Base-by-base conservation (phyloP, 2,797 vertebrate genomes). In the Parauchenoglanis punctatus region DNA sequence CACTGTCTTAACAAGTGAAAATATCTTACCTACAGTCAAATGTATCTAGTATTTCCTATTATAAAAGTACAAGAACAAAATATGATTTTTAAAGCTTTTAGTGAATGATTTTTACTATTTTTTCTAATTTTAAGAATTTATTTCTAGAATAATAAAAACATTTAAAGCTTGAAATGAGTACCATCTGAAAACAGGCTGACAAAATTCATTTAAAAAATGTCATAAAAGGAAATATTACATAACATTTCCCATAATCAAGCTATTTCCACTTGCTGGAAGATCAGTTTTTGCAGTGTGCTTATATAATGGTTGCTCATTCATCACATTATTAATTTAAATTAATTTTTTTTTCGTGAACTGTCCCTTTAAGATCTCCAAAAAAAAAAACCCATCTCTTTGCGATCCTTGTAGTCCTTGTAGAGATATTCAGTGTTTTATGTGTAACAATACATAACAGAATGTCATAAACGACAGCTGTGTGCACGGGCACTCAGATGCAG, bases 391-490 rank as follows among this genome's bases (percentile, higher is more conserved):
- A 40, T 46, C 18, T 40, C 61, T 84, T 58, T 46, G 81, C 49
- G 6, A 4, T 83, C 11, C 63, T 76, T 76, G 58, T 76, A 63
- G 56, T 70, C 63, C 31, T 78, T 80, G 49, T 49, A 75, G 17
- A 44, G 35, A n/a, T 49, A n/a, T 28, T 28, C 15, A n/a, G 40
- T 82, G 23, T 83, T 81, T 84, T 77, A 85, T 81, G 82, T 76
- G 81, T 58, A 87, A 81, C 77, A 88, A 76, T 78, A 81, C 70
- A 77, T 76, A 88, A 61, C 31, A 86, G 52, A 87, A 59, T 89
- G 68, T 88, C 76, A 52, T 88, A 78, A 85, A 89, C 85, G 89
- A 89, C 90, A 90, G 88, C 88, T 91, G 90, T 89, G 89, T 59
- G 82, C 59, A 88, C 52, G 86, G 46, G 89, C 81, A 91, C 84